Evolutionary conservation across 2,113 vertebrate species (phyloP), one percentile per base, ranked within the genome.

Genomic region (Camelus dromedarius): DNA sequence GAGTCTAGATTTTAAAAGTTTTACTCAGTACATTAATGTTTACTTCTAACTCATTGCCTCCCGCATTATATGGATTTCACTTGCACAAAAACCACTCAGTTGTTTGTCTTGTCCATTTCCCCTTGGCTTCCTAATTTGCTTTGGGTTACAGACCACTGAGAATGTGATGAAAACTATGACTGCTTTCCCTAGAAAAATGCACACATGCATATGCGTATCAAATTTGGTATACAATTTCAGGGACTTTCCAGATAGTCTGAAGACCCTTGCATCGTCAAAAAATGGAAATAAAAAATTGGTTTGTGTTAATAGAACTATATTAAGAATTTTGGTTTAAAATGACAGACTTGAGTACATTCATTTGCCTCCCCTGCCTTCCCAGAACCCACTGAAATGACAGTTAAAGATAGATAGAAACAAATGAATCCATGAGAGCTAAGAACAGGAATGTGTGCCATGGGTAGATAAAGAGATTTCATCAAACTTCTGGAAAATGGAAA

Each of bases 221-320:
- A 84, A 64, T 90, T 93, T 80, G 56, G 72, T 35, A 73, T 85
- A 26, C 0, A 14, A 58, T 90, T 93, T 80, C 30, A 80, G 86
- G 80, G 56, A 42, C 50, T 95, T 92, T n/a, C 64, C 54, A 79
- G 35, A 77, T 75, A 76, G 28, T 93, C 46, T 56, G 70, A 79
- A 93, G 83, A 32, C 30, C 64, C 42, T 83, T 73, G 32, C 62
- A 6, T 24, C 96, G 69, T 87, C 3, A 58, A 70, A 91, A 89
- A 73, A 54, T 52, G 56, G 24, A 72, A 93, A 89, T 35, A 82
- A 73, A 87, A 54, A 20, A 24, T 35, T 82, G 50, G 85, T 75
- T 88, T 96, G n/a, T 95, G 42, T 93, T 89, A 86, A 91, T 69
- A 82, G 50, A 95, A 72, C 79, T 86, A 22, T 69, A 52, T 76